Conservation (phyloP, 2,888 invertebrate species). For the Cephus sareptanus region DNA sequence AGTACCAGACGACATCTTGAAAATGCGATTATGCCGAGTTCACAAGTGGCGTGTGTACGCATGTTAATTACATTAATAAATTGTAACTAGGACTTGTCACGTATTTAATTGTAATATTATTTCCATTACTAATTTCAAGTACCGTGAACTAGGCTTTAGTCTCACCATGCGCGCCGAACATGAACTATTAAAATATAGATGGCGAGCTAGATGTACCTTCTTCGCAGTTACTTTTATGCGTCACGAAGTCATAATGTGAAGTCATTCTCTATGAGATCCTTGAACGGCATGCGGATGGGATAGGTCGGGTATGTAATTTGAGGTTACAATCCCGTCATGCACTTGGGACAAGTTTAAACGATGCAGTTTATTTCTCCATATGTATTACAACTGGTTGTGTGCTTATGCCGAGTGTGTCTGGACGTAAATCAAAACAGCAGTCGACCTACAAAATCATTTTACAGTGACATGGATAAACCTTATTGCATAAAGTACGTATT, state of each 20-base stretch:
- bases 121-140: neutral
- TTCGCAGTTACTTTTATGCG: neutral
- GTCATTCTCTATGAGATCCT: neutral
- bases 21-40: neutral
- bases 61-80: neutral
- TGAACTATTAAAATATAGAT: neutral
- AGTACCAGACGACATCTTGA: neutral
- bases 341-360: neutral
- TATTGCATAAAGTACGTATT: neutral
- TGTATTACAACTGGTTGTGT: neutral
- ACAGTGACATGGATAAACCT: neutral
- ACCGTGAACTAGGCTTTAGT: neutral
- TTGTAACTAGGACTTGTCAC: neutral
- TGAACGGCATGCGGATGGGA: neutral
- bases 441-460: neutral
- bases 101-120: neutral
- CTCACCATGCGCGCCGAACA: neutral
- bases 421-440: neutral
- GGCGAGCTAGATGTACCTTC: neutral
- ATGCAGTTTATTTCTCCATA: neutral
- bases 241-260: neutral
- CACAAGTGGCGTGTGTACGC: neutral
- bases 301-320: neutral
- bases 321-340: neutral
- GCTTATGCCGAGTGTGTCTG: neutral